Conservation (phyloP, 1,140 invertebrate species). For the Latrodectus geometricus region DNA sequence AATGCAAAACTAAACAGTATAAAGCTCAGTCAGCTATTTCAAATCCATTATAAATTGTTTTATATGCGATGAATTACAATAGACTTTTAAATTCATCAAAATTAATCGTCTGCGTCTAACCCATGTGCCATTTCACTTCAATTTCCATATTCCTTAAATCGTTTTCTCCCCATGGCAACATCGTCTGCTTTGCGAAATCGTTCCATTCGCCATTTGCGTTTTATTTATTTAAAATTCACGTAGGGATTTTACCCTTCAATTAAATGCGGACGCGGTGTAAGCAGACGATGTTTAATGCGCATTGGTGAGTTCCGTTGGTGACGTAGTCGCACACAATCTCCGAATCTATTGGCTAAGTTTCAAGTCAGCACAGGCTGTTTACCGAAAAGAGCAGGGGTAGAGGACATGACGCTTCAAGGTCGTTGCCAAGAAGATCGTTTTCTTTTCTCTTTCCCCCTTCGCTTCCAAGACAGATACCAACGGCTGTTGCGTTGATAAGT, state of each 20-base stretch:
- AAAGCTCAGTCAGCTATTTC: no score
- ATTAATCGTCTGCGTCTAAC: no score
- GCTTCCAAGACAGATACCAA: no score
- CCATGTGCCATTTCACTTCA: no score
- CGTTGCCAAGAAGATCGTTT: not conserved
- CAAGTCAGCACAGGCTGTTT: conserved; percentile 31
- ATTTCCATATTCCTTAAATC: no score
- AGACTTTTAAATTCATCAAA: no score
- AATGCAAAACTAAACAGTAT: no score
- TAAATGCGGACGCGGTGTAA: conserved; percentile 10
- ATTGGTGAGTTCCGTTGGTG: conserved; percentile 28
- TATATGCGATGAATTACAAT: no score
- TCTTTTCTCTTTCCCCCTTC: not conserved
- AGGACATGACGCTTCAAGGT: conserved; percentile 31
- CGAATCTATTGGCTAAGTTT: conserved; percentile 46
- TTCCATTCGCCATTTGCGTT: not conserved
- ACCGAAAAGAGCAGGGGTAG: conserved; percentile 19
- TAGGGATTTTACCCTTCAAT: not conserved
- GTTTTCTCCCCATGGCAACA: no score
- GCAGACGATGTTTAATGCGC: conserved; percentile 27
- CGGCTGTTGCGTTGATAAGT: no score
- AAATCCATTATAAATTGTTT: no score
- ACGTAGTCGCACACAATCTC: conserved; percentile 33
- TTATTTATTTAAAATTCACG: not conserved
- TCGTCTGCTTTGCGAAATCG: no score